Evolutionary conservation across 2,113 vertebrate species (phyloP).

Genomic region (Lagopus leucura): DNA sequence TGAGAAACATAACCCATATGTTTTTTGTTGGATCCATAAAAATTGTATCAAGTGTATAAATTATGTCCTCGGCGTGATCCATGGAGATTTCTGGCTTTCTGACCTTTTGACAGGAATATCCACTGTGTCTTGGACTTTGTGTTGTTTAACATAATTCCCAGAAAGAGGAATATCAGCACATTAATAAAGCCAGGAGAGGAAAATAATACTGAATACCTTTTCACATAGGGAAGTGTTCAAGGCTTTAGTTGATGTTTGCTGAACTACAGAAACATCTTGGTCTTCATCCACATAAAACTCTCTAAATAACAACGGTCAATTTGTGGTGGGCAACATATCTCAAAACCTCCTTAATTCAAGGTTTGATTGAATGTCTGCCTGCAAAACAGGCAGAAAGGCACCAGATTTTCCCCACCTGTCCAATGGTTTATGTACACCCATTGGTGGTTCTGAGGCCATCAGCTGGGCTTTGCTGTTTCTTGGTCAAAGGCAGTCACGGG

Average conservation of each 20-base stretch:
- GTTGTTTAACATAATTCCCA: background rate
- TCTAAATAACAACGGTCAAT: background rate
- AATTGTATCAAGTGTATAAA: background rate
- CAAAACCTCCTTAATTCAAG: background rate
- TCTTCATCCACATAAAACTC: fast-evolving
- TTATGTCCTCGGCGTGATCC: background rate
- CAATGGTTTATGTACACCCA: fast-evolving
- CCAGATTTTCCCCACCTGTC: background rate
- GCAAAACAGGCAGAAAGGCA: background rate
- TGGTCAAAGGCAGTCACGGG: background rate
- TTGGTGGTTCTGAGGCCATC: background rate
- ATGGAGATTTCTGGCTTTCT: background rate
- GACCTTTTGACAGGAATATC: background rate
- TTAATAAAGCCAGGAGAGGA: background rate
- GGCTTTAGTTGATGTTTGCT: background rate
- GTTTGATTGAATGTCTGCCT: background rate
- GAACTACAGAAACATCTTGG: background rate
- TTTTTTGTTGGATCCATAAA: background rate
- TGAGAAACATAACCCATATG: fast-evolving
- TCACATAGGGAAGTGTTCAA: background rate
- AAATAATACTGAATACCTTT: background rate
- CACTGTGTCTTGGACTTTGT: background rate
- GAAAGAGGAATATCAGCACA: background rate
- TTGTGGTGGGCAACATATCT: background rate
- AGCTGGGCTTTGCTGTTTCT: background rate